These are phyloP conservation scores for Cyrtorhinus lividipennis DNA, from an alignment of 1,140 invertebrate species.

Conservation along the genomic window DNA sequence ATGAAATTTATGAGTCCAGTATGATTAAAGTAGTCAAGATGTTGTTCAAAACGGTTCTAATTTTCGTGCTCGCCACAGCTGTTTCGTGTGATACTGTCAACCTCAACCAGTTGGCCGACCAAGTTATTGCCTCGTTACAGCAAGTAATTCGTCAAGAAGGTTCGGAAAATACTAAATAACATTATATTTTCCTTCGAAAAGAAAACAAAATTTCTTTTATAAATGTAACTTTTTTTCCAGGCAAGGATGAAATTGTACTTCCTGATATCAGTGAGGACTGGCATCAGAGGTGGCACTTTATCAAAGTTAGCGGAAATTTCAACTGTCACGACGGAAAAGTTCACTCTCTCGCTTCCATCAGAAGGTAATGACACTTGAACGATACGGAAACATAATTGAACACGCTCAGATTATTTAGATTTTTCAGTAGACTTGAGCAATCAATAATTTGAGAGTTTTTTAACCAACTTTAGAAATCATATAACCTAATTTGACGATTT, in stretches of 20 bases:
- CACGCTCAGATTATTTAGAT: too few relatives aligned
- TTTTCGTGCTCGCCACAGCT: background rate
- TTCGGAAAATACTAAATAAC: too few relatives aligned
- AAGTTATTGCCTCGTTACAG: background rate
- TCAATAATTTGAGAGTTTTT: too few relatives aligned
- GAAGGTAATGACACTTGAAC: background rate
- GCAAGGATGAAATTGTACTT: background rate
- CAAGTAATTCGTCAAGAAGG: background rate
- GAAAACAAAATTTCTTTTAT: too few relatives aligned
- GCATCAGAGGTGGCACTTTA: constrained; percentile 16
- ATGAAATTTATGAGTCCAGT: background rate
- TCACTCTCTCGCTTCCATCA: background rate
- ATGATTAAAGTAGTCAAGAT: background rate
- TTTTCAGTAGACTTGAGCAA: too few relatives aligned
- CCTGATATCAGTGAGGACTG: background rate
- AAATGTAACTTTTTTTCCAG: too few relatives aligned
- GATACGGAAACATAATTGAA: too few relatives aligned
- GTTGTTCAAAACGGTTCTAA: background rate
- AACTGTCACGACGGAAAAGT: constrained; percentile 12
- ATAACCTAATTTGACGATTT: too few relatives aligned
- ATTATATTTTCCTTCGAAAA: too few relatives aligned
- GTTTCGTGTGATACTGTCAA: background rate
- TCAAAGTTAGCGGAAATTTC: constrained; percentile 9
- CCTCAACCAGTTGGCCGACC: constrained; percentile 11
- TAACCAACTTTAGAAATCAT: too few relatives aligned